Conservation (phyloP, 2,888 invertebrate species). For the Andricus curvator region DNA sequence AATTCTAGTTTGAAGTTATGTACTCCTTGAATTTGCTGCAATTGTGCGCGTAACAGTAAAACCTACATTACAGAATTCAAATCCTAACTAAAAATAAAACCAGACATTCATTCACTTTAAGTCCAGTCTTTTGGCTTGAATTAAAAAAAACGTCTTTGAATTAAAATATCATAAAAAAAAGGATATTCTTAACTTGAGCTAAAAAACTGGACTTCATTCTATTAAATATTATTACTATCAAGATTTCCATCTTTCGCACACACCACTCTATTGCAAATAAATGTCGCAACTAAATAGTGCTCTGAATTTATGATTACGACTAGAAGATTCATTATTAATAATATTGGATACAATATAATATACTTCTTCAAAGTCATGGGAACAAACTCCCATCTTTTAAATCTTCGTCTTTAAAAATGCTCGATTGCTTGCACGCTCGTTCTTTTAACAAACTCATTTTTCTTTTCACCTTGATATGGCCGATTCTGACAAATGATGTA, state of each 20-base stretch:
- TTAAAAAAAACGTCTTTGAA: not conserved
- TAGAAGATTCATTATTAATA: conserved; percentile 36
- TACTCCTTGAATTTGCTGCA: not conserved
- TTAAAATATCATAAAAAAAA: not conserved
- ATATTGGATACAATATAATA: conserved; percentile 19
- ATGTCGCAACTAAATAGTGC: conserved; percentile 14
- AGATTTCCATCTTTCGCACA: not conserved
- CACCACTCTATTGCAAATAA: conserved; percentile 14
- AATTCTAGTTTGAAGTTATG: not conserved
- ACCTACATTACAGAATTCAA: not conserved
- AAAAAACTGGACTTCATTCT: not conserved
- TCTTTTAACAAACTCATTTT: not conserved
- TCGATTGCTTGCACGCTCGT: not conserved
- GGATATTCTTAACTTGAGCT: not conserved
- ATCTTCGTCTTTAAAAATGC: conserved; percentile 1
- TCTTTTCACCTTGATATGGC: conserved; percentile 14
- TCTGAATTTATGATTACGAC: conserved; percentile 21
- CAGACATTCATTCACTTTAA: not conserved
- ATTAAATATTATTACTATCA: conserved; percentile 13
- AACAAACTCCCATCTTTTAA: conserved; percentile 2
- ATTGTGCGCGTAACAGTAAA: not conserved
- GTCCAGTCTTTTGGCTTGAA: not conserved
- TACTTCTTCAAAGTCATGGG: not conserved
- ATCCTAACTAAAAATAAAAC: not conserved
- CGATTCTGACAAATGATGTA: not conserved